A percentile compares a stretch with the other conserved stretches of the same genome.
Conservation (phyloP, 2,797 vertebrate species). For the Morelia viridis region DNA sequence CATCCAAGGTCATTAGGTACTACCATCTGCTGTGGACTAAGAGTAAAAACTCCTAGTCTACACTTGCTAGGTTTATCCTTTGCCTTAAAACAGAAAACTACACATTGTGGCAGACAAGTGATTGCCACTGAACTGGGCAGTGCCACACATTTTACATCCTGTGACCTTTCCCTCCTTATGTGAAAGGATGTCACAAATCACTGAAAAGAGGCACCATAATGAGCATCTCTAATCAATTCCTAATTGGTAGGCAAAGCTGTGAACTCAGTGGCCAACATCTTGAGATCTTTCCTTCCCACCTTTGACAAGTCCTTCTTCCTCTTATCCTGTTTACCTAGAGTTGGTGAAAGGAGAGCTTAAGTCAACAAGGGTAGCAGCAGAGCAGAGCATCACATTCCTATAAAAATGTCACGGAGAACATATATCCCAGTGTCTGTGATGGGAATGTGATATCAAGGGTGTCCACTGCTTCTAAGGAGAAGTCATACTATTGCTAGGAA, state of each 20-base stretch:
- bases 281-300: not conserved
- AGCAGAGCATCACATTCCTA: not conserved
- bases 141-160: not conserved
- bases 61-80: not conserved
- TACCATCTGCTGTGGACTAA: not conserved
- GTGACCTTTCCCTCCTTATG: not conserved
- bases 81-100: not conserved
- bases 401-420: not conserved
- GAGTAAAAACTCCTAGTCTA: not conserved
- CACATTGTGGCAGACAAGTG: not conserved
- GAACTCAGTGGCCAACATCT: not conserved
- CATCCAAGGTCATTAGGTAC: not conserved
- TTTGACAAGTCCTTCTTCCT: not conserved
- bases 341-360: not conserved
- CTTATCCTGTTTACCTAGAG: not conserved
- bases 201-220: not conserved
- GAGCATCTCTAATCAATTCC: not conserved
- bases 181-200: not conserved
- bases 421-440: not conserved
- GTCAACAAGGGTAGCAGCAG: too few species aligned
- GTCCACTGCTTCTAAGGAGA: not conserved
- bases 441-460: not conserved
- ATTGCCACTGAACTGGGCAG: not conserved
- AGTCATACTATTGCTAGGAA: not conserved
- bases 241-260: not conserved